Base-by-base conservation (phyloP, 2,113 vertebrate species). In the Actenoides lindsayi region DNA sequence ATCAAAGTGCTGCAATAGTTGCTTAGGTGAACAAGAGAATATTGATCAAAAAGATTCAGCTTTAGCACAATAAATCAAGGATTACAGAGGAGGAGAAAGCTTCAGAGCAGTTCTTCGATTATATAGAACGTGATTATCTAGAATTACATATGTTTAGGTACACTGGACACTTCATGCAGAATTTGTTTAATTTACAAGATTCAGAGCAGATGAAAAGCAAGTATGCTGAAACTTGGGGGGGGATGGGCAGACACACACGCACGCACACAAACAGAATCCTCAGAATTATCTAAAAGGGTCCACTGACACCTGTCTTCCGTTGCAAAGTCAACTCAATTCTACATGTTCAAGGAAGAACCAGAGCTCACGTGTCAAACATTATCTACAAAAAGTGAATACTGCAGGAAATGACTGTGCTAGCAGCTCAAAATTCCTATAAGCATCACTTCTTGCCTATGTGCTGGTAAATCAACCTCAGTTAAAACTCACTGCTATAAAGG, bases 1-100 rank as follows among this genome's bases (percentile, higher is more conserved):
- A 97, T 98, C 91, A 64, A 87, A 87, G 92, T 57, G 65, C 35
- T 94, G 86, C 92, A 94, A 92, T 41, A 96, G 91, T 71, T 96
- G 97, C 92, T 98, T 33, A 97, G 83, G 90, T 41, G 57, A 95
- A 75, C 16, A 65, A 89, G 50, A 86, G 18, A 83, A 4, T 48
- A 91, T 57, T 93, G 25, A 68, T 42, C 54, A 81, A 87, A 81
- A 87, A 62, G 37, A 83, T 28, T 53, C 13, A 87, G 85, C 83
- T 80, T 78, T 65, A 96, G 77, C 92, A 63, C 25, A 89, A 57
- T 82, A 65, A 91, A 90, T 8, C 27, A 46, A 94, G 30, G 28
- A 84, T 71, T 46, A 91, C 27, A 85, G 4, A 71, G 89, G 73
- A 87, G 74, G 51, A 78, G 82, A 89, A 95, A 80, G 86, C 37